A percentile compares a stretch with the other conserved stretches of the same genome.
These are phyloP conservation scores for Lichenostomus cassidix DNA, from an alignment of 2,113 vertebrate species.

Conservation along the genomic window DNA sequence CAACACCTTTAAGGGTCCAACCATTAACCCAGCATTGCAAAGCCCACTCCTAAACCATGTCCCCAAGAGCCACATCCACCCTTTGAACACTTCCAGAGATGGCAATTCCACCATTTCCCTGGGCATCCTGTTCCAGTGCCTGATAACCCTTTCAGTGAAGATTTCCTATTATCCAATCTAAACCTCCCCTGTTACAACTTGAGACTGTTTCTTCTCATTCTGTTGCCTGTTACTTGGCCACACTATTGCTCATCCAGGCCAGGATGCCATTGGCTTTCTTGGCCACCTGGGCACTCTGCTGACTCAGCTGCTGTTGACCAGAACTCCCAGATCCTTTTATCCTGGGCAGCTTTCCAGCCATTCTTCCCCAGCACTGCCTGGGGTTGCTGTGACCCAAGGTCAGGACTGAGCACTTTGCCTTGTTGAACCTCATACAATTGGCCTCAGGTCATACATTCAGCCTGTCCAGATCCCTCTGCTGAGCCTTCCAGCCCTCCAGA, in stretches of 20 bases:
- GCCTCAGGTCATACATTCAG: not conserved
- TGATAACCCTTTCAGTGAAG: not conserved
- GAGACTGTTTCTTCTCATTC: not conserved
- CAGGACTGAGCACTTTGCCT: not conserved
- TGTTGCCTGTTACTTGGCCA: not conserved
- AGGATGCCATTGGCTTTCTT: accelerated
- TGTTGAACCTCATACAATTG: not conserved
- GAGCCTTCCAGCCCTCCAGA: not conserved
- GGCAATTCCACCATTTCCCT: not conserved
- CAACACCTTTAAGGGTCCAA: not conserved
- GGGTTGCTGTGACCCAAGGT: not conserved
- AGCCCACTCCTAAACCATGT: not conserved
- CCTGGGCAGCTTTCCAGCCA: not conserved
- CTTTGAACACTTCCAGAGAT: not conserved
- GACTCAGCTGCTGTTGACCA: not conserved
- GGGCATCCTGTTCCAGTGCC: not conserved
- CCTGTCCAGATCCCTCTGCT: not conserved
- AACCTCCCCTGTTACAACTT: not conserved
- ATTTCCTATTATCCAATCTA: not conserved
- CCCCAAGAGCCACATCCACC: not conserved
- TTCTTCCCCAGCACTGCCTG: not conserved
- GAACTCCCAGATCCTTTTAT: not conserved
- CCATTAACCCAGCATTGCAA: not conserved
- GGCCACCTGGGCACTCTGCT: not conserved
- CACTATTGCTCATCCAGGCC: accelerated